Percentiles rank a stretch among this genome's conserved stretches.
Conservation (phyloP, 2,113 vertebrate genomes). For the Brevimyrus niger region DNA sequence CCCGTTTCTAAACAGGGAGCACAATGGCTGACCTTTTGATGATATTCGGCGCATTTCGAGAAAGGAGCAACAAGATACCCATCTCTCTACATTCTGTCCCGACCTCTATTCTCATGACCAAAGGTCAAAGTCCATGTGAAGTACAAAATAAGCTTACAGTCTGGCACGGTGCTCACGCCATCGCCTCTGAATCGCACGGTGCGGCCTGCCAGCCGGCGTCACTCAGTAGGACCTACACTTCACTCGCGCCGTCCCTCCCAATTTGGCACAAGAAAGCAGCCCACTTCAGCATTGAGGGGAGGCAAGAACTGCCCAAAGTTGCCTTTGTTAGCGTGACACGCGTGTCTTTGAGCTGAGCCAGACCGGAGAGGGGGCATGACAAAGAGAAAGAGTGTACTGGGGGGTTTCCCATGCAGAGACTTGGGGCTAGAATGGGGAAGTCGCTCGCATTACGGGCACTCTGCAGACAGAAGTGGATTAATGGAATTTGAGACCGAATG, state of each 20-base stretch:
- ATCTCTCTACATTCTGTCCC: neutral
- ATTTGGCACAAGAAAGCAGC: neutral
- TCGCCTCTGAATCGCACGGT: neutral
- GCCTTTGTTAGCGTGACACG: neutral
- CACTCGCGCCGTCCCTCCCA: neutral
- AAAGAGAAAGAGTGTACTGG: neutral
- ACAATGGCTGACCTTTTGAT: conserved; percentile 21
- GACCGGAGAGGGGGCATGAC: neutral
- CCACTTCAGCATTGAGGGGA: neutral
- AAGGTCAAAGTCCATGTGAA: neutral
- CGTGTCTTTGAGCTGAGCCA: neutral
- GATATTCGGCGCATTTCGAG: neutral
- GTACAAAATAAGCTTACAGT: neutral
- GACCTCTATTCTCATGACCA: neutral
- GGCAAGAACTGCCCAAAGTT: neutral
- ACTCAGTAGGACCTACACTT: neutral
- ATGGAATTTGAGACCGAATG: neutral
- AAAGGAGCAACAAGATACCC: neutral
- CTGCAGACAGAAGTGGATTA: neutral
- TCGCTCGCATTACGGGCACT: neutral
- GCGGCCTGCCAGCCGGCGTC: neutral
- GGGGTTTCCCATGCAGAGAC: neutral
- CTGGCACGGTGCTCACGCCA: neutral
- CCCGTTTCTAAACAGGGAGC: neutral
- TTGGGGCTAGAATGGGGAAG: neutral